Evolutionary conservation across 2,113 vertebrate genomes (phyloP).

Genomic region (Salvelinus alpinus): DNA sequence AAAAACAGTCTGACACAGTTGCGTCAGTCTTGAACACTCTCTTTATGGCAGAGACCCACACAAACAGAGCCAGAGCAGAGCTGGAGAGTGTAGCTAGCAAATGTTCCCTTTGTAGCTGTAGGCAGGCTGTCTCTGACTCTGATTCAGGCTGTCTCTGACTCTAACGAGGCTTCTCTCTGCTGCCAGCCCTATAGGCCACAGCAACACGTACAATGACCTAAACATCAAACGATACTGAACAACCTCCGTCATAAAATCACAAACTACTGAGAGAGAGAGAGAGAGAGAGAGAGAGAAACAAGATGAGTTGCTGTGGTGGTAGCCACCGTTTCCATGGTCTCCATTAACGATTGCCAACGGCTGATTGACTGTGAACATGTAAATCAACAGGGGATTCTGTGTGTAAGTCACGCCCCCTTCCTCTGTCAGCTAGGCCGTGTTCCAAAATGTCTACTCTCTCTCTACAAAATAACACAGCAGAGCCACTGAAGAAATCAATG

Average conservation of each 20-base stretch:
- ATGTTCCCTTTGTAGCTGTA: too few species aligned
- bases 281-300: slow-evolving; percentile 24
- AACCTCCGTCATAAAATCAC: too few species aligned
- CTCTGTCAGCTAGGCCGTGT: slow-evolving; percentile 13
- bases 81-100: too few species aligned
- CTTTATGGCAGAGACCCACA: too few species aligned
- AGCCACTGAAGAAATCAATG: slow-evolving; percentile 6
- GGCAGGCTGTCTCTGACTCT: too few species aligned
- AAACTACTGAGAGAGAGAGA: slow-evolving; percentile 41
- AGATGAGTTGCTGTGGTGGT: background rate
- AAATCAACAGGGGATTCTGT: slow-evolving; percentile 11
- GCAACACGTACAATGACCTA: background rate
- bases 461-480: background rate
- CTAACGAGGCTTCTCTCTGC: too few species aligned
- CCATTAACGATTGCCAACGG: slow-evolving; percentile 9
- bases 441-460: background rate
- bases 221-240: too few species aligned
- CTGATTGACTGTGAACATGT: slow-evolving; percentile 26
- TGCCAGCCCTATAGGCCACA: background rate
- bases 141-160: too few species aligned
- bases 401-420: background rate
- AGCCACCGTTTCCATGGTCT: slow-evolving; percentile 35
- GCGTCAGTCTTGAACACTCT: too few species aligned
- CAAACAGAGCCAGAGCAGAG: too few species aligned
- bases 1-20: too few species aligned